Evolutionary conservation across 2,888 invertebrate species (phyloP), one percentile per base, ranked within the genome.

Genomic region (Acleris sparsana): DNA sequence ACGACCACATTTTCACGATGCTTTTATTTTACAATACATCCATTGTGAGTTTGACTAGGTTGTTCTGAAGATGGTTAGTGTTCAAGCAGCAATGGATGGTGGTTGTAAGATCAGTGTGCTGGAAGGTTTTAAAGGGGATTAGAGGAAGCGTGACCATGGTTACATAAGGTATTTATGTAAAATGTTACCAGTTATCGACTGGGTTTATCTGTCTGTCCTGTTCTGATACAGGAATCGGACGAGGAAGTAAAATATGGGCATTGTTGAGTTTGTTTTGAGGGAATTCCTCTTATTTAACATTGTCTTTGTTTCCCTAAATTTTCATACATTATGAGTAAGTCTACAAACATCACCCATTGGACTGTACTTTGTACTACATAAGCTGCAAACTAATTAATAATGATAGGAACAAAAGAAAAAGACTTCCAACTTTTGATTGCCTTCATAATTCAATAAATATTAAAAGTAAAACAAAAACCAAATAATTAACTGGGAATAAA

Each of bases 101-200:
- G 57, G 49, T 5, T 29, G 22, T 20, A 20, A 39, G 60, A 17
- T 62, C 52, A 29, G 39, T 70, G 53, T 60, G 44, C 56, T 48
- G 59, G 20, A 67, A 2, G 68, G 67, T 74, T 71, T 71, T 71
- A 67, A 70, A 53, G 65, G 65, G 69, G 72, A 69, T 69, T 66
- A 66, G 71, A 75, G 76, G 76, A 82, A 82, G 79, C 87, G 82
- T 86, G 89, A 86, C 85, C 84, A 76, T 77, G 79, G 85, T 85
- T 84, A 83, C 83, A 83, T 80, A 80, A 74, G 81, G 84, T 83
- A 86, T 89, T 88, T 88, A 87, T 88, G 88, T 87, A 84, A 84
- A 87, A 83, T 79, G 78, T 73, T 78, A 76, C 75, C 74, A 74
- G 74, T 69, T 73, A 70, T 71, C 70, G 70, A 61, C 69, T 76